Evolutionary conservation across 53 echinoderm and acorn worm genomes (phyloP).

Genomic region (Actinopyga echinites): DNA sequence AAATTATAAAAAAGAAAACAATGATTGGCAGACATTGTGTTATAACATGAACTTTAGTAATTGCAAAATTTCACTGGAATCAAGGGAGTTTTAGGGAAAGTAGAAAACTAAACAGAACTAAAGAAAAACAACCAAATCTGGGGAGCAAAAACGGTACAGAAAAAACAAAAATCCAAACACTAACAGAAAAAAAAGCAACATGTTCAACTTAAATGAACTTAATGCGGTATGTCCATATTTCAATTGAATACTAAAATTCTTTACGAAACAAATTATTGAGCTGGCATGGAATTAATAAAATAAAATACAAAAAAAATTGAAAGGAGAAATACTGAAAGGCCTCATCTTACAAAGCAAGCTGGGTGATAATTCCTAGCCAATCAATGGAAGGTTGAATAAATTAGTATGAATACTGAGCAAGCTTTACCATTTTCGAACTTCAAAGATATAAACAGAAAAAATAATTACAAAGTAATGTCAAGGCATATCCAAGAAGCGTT

Average conservation of each 20-base stretch:
- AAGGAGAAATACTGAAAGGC: conserved; percentile 40
- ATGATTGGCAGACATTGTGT: conserved; percentile 40
- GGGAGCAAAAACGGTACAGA: background rate
- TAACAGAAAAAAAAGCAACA: background rate
- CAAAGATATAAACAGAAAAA: background rate
- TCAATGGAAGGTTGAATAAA: conserved; percentile 41
- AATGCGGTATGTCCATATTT: conserved; percentile 18
- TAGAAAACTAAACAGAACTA: conserved; percentile 16
- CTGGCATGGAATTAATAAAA: conserved; percentile 34
- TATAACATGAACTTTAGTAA: conserved; percentile 27
- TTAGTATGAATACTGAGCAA: conserved; percentile 42
- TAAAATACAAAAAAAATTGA: conserved; percentile 27
- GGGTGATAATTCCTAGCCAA: conserved; percentile 30
- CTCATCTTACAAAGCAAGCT: conserved; percentile 29
- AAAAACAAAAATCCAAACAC: background rate
- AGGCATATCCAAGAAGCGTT: conserved; percentile 35
- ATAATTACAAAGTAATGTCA: background rate
- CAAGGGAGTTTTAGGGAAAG: conserved; percentile 16
- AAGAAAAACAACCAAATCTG: background rate
- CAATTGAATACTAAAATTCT: conserved; percentile 27
- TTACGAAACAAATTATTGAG: conserved; percentile 30
- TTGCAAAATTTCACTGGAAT: conserved; percentile 40
- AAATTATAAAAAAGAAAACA: conserved; percentile 14
- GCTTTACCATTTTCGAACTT: conserved; percentile 19
- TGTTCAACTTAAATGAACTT: conserved; percentile 14